A percentile compares a stretch with the other conserved stretches of the same genome.
These are phyloP conservation scores for Drosophila putrida DNA, from an alignment of 2,888 invertebrate genomes.

Conservation along the genomic window DNA sequence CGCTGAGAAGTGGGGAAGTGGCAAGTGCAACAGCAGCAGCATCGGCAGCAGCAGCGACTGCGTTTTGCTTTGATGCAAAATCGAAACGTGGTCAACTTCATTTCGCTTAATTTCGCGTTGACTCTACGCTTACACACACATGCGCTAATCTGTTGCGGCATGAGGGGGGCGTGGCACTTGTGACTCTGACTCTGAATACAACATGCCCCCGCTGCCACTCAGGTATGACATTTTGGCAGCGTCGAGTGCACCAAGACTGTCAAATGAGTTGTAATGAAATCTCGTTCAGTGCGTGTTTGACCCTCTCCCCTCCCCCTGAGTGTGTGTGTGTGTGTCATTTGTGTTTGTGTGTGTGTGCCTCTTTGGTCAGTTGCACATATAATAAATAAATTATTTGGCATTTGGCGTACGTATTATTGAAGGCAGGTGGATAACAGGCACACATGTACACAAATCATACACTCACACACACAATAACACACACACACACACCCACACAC, in stretches of 20 bases:
- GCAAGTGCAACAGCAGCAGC: constrained; percentile 24
- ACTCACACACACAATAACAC: constrained; percentile 7
- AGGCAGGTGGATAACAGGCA: constrained; percentile 71
- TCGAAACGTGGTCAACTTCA: constrained; percentile 83
- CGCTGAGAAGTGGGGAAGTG: neutral
- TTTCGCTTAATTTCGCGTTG: constrained; percentile 81
- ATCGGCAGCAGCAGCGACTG: constrained; percentile 46
- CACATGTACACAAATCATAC: constrained; percentile 25
- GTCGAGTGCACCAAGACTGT: constrained; percentile 82
- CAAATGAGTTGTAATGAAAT: constrained; percentile 83
- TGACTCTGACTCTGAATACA: constrained; percentile 20
- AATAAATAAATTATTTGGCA: constrained; percentile 82
- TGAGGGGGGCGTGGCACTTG: constrained; percentile 6
- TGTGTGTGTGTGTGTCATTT: constrained; percentile 21
- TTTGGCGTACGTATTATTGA: constrained; percentile 82
- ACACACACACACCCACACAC: constrained; percentile 6
- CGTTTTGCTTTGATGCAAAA: constrained; percentile 79
- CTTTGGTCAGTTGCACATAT: constrained; percentile 80
- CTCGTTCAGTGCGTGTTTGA: constrained; percentile 68
- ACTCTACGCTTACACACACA: constrained; percentile 30
- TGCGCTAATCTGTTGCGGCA: constrained; percentile 62
- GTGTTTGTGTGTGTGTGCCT: constrained; percentile 47
- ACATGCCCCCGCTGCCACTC: constrained; percentile 49
- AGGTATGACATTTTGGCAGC: constrained; percentile 81
- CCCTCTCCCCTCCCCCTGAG: neutral